These are phyloP conservation scores for Apocrypta bakeri DNA, from an alignment of 1,140 invertebrate species.

Conservation along the genomic window DNA sequence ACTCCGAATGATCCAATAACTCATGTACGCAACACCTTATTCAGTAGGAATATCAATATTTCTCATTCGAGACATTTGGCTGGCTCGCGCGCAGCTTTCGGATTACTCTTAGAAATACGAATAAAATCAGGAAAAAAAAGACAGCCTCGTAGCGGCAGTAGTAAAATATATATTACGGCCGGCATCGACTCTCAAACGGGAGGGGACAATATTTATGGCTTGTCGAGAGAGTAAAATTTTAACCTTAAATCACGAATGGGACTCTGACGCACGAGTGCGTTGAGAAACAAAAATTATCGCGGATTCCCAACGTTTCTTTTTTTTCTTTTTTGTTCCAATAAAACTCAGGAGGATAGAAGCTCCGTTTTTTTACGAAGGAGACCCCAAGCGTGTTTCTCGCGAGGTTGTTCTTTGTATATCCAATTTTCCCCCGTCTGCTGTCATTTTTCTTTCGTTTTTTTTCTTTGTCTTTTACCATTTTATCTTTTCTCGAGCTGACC, in stretches of 20 bases:
- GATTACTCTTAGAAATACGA: constrained; percentile 15
- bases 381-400: not conserved
- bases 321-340: not conserved
- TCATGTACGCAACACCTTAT: constrained; percentile 18
- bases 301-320: not conserved
- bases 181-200: not conserved
- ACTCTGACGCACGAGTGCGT: not conserved
- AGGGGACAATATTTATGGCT: constrained; percentile 28
- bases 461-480: not conserved
- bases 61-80: constrained; percentile 8
- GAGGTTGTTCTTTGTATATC: constrained; percentile 2
- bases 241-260: constrained; percentile 13
- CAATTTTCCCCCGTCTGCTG: not conserved
- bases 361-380: not conserved
- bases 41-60: constrained; percentile 34
- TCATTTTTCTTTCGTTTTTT: not conserved
- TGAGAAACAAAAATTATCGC: not conserved
- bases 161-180: constrained; percentile 13
- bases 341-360: not conserved
- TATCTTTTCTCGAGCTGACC: constrained; percentile 16
- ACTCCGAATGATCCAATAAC: not conserved
- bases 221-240: not conserved
- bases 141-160: not conserved
- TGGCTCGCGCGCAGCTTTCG: not conserved
- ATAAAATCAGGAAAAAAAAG: constrained; percentile 25